phyloP scores from a whole-genome alignment of 1,140 invertebrate species.

The Drosophila tristis region DNA sequence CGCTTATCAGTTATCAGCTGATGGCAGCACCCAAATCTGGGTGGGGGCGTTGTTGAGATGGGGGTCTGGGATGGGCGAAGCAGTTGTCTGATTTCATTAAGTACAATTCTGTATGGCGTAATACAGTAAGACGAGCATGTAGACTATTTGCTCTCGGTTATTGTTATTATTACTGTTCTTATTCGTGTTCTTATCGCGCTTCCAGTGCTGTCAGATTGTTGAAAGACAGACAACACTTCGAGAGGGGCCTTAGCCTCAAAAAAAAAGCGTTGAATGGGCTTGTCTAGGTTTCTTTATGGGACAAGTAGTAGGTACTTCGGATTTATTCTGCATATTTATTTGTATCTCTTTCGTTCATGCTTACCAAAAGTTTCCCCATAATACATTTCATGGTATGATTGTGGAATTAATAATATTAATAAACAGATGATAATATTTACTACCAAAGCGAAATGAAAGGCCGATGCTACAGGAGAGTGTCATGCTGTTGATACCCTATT shows the following conservation, averaged over 20 bases:
- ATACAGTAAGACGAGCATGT: not conserved
- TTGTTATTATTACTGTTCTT: slow-evolving; percentile 28
- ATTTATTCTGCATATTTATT: too few species aligned
- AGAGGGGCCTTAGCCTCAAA: slow-evolving; percentile 38
- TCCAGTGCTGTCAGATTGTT: slow-evolving; percentile 29
- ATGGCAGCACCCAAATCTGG: slow-evolving; percentile 24
- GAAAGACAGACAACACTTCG: slow-evolving; percentile 22
- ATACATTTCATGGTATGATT: too few species aligned
- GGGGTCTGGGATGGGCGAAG: slow-evolving; percentile 26
- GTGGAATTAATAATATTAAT: too few species aligned
- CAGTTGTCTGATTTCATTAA: slow-evolving; percentile 57
- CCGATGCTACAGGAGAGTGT: too few species aligned
- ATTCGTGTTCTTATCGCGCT: slow-evolving; percentile 33
- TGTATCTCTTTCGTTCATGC: too few species aligned
- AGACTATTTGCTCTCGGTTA: slow-evolving; percentile 27
- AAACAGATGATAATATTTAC: too few species aligned
- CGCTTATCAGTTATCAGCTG: slow-evolving; percentile 38
- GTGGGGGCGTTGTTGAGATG: not conserved
- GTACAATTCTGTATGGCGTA: slow-evolving; percentile 40
- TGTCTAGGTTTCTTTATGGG: not conserved
- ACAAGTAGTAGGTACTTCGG: slow-evolving; percentile 3
- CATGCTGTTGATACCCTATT: too few species aligned
- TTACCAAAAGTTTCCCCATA: too few species aligned
- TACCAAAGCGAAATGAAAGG: too few species aligned
- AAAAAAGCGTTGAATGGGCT: slow-evolving; percentile 1